Base-by-base conservation (phyloP, 92 coral and sea anemone genomes). In the Heteractis magnifica region DNA sequence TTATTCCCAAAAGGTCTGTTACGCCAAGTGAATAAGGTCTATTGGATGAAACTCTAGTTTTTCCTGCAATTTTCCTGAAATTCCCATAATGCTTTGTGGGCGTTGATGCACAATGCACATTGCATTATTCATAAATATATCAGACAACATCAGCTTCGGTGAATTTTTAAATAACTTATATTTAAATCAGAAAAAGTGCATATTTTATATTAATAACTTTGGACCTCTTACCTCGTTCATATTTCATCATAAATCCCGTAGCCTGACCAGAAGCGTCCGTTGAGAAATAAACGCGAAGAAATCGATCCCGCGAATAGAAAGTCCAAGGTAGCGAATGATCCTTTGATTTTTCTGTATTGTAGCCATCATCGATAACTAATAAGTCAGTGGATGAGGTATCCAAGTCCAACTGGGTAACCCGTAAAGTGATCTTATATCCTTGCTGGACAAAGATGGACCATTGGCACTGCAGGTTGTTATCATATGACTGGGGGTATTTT, bases 361-460 rank as follows among this genome's bases (percentile, higher is more conserved):
- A 10, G 5, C 90, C 90, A 55, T 90, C 93, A 70, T 77, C 90
- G 26, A 90, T 71, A 4, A 23, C 21, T 5, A 90, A 65, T 1
- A 16, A 15, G 85, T 90, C 93, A 13, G 80, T 87, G 77, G 82
- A 81, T 52, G 85, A 72, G 21, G 77, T 85, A 68, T 68, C 13
- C 0, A 81, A 59, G 4, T 81, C 65, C 48, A 81, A 58, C 0
- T 11, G 16, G 5, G 0, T 10, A 15, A 91, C 81, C 52, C 72
- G 58, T 49, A 89, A 80, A 9, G 5, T 49, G 64, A 93, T 87
- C 18, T 26, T 75, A 83, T 48, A 89, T 44, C 93, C 93, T 2
- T 84, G 41, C 12, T 79, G 81, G 18, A 93, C 97, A 13, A 48
- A 53, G 60, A 93, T 83, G 12, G 83, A 65, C 97, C 97, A 93